Evolutionary conservation across 2,888 invertebrate genomes (phyloP).

Genomic region (Rhagonycha lutea): DNA sequence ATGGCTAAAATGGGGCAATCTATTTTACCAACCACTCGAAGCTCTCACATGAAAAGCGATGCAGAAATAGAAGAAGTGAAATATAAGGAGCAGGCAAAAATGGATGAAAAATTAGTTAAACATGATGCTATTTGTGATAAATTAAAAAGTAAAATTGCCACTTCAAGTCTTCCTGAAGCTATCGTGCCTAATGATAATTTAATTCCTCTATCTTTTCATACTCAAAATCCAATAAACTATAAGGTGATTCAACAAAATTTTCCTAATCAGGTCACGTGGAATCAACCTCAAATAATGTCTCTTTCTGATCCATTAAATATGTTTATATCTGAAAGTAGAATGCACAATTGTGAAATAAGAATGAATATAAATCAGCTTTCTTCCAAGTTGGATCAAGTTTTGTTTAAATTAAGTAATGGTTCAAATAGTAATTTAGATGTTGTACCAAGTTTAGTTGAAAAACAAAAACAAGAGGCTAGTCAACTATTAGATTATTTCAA

Average conservation of each 20-base stretch:
- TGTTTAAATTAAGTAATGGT: slow-evolving; percentile 56
- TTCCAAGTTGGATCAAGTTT: slow-evolving; percentile 65
- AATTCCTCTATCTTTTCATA: slow-evolving; percentile 1
- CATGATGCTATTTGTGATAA: neutral
- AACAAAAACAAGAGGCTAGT: neutral
- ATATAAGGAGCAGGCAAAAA: slow-evolving; percentile 2
- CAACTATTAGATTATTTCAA: neutral
- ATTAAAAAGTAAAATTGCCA: neutral
- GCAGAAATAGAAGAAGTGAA: slow-evolving; percentile 34
- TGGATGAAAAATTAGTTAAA: slow-evolving; percentile 26
- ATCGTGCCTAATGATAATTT: slow-evolving; percentile 10
- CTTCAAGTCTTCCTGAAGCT: slow-evolving; percentile 7
- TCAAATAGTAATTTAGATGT: neutral
- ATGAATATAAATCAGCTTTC: slow-evolving; percentile 66
- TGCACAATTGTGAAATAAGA: slow-evolving; percentile 69
- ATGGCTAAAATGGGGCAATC: slow-evolving; percentile 65
- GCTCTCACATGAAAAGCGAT: slow-evolving; percentile 36
- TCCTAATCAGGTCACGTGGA: slow-evolving; percentile 15
- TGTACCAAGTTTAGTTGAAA: neutral
- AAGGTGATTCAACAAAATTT: slow-evolving; percentile 13
- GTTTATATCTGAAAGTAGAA: slow-evolving; percentile 64
- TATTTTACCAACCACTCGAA: slow-evolving; percentile 47
- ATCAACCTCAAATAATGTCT: slow-evolving; percentile 23
- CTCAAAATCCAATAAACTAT: slow-evolving; percentile 24
- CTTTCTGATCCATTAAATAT: slow-evolving; percentile 57